Percentiles rank a stretch among this genome's conserved stretches.
Evolutionary conservation across 2,113 vertebrate genomes (phyloP).

Genomic region (Scalopus aquaticus): DNA sequence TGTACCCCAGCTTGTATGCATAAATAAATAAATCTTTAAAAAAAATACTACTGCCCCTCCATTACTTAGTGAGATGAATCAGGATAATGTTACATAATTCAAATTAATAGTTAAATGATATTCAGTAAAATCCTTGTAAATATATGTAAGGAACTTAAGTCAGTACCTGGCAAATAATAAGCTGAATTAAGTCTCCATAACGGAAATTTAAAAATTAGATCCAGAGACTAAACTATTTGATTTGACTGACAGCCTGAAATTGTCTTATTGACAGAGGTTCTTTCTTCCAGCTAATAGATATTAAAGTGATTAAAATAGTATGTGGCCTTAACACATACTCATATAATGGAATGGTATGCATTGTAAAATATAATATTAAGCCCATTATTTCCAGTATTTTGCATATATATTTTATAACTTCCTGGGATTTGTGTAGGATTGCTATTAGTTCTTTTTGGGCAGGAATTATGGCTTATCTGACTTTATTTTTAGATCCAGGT

Average conservation of each 20-base stretch:
- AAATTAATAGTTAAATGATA: neutral
- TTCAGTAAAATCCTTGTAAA: neutral
- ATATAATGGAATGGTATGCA: neutral
- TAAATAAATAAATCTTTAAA: too few relatives aligned
- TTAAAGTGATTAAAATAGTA: neutral
- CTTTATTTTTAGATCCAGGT: neutral
- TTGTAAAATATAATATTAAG: neutral
- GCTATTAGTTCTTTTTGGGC: neutral
- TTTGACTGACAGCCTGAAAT: neutral
- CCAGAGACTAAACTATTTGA: neutral
- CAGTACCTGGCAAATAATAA: neutral
- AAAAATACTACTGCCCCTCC: too few relatives aligned
- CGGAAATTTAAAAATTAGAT: constrained; percentile 10
- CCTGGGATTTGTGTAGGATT: neutral
- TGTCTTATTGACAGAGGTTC: neutral
- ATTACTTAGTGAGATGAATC: neutral
- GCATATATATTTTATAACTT: neutral
- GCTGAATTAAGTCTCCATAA: neutral
- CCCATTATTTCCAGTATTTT: neutral
- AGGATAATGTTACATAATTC: neutral
- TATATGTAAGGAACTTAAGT: neutral
- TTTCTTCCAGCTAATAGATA: neutral
- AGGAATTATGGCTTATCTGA: neutral
- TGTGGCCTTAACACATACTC: neutral
- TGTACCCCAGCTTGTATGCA: too few relatives aligned